phyloP scores from a whole-genome alignment of 2,888 invertebrate species.

The Graphium colonna region DNA sequence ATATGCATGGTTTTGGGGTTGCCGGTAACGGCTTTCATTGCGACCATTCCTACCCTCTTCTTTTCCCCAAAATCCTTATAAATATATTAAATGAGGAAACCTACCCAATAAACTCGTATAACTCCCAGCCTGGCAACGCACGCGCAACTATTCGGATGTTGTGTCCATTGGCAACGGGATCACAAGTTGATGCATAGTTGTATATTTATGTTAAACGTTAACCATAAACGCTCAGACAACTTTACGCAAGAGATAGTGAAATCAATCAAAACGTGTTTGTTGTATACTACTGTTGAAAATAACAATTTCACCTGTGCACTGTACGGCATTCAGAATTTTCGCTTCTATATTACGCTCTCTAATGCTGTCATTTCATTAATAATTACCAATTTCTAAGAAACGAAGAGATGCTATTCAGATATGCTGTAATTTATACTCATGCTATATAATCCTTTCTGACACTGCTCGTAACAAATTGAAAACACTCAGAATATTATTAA shows the following conservation, averaged over 20 bases:
- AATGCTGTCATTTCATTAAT: constrained; percentile 15
- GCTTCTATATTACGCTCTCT: neutral
- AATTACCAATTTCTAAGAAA: constrained; percentile 16
- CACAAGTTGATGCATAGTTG: too few relatives aligned
- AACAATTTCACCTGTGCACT: constrained; percentile 9
- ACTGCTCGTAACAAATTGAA: constrained; percentile 10
- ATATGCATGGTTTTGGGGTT: too few relatives aligned
- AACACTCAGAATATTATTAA: constrained; percentile 9
- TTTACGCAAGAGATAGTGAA: neutral
- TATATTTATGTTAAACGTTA: too few relatives aligned
- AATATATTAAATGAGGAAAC: too few relatives aligned
- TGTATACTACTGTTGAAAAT: neutral
- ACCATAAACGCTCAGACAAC: too few relatives aligned
- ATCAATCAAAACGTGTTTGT: neutral
- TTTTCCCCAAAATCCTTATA: too few relatives aligned
- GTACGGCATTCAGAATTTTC: neutral
- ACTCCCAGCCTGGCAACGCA: too few relatives aligned
- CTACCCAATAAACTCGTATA: too few relatives aligned
- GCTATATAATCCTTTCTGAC: constrained; percentile 7
- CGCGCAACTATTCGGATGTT: too few relatives aligned
- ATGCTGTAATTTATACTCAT: constrained; percentile 14
- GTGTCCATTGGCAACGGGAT: too few relatives aligned
- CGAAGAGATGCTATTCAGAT: constrained; percentile 8
- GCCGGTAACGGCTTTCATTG: too few relatives aligned
- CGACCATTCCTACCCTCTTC: too few relatives aligned